Evolutionary conservation across 2,113 vertebrate species (phyloP).

Genomic region (Nansenia antarctica): DNA sequence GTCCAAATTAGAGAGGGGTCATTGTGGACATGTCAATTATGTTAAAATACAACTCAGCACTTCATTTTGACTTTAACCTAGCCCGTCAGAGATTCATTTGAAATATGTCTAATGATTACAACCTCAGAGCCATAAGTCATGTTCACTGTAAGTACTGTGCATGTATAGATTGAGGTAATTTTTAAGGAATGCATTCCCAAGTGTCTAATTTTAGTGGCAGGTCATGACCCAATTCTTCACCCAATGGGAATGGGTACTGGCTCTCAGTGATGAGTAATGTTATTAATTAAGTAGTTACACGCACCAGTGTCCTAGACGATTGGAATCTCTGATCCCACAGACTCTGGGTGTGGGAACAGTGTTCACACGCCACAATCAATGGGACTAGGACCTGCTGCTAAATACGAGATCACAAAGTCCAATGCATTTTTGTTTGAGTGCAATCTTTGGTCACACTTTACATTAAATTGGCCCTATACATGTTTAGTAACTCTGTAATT

Average conservation of each 20-base stretch:
- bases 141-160: slow-evolving; percentile 6
- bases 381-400: background rate
- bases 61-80: too few species aligned
- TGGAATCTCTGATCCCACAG: too few species aligned
- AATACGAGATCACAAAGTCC: background rate
- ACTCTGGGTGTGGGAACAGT: too few species aligned
- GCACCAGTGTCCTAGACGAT: too few species aligned
- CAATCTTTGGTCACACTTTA: background rate
- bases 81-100: too few species aligned
- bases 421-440: background rate
- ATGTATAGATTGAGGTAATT: slow-evolving; percentile 36
- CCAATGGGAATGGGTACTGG: slow-evolving; percentile 17
- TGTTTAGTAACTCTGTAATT: too few species aligned
- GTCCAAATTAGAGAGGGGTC: background rate
- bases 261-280: slow-evolving; percentile 31
- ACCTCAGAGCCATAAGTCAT: slow-evolving; percentile 1
- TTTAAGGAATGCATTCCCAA: slow-evolving; percentile 47
- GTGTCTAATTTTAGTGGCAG: slow-evolving; percentile 44
- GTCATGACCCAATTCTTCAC: slow-evolving; percentile 22
- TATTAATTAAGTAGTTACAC: slow-evolving; percentile 48
- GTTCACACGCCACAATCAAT: slow-evolving; percentile 6
- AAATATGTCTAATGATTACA: background rate
- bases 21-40: background rate
- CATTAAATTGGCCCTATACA: background rate
- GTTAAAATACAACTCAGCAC: background rate